Evolutionary conservation across 2,888 invertebrate species (phyloP).

Genomic region (Xylota segnis): DNA sequence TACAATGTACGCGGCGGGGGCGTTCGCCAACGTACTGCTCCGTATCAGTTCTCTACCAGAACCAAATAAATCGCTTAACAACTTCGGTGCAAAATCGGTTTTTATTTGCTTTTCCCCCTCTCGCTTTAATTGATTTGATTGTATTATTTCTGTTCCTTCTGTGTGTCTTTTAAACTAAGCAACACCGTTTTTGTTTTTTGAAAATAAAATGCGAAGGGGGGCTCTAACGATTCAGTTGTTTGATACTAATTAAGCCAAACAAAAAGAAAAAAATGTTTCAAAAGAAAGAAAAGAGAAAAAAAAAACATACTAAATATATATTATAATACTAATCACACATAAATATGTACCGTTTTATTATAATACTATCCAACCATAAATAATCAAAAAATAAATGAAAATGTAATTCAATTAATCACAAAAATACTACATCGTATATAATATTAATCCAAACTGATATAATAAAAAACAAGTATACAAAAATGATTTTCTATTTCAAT

Average conservation of each 20-base stretch:
- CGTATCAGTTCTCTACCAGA: constrained; percentile 82
- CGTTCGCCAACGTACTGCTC: constrained; percentile 81
- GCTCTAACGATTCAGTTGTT: neutral
- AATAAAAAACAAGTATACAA: constrained; percentile 33
- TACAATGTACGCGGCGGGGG: constrained; percentile 77
- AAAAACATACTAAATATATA: too few relatives aligned
- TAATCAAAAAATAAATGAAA: constrained; percentile 12
- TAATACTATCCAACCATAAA: constrained; percentile 34
- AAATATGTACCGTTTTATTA: constrained; percentile 46
- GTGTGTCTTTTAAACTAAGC: neutral
- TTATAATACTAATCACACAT: constrained; percentile 45
- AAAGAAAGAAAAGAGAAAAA: constrained; percentile 10
- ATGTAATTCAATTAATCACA: constrained; percentile 51
- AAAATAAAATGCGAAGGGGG: neutral
- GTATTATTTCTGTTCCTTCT: neutral
- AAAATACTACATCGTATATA: constrained; percentile 37
- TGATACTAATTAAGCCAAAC: constrained; percentile 11
- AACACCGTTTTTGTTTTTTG: neutral
- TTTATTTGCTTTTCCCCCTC: neutral
- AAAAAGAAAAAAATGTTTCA: neutral
- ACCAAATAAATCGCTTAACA: constrained; percentile 41
- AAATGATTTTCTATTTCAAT: constrained; percentile 36
- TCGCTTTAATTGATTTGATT: constrained; percentile 10
- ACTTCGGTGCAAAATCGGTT: neutral
- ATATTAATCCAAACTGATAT: constrained; percentile 48